phyloP scores from a whole-genome alignment of 2,888 invertebrate genomes.

The Amphimallon solstitiale region DNA sequence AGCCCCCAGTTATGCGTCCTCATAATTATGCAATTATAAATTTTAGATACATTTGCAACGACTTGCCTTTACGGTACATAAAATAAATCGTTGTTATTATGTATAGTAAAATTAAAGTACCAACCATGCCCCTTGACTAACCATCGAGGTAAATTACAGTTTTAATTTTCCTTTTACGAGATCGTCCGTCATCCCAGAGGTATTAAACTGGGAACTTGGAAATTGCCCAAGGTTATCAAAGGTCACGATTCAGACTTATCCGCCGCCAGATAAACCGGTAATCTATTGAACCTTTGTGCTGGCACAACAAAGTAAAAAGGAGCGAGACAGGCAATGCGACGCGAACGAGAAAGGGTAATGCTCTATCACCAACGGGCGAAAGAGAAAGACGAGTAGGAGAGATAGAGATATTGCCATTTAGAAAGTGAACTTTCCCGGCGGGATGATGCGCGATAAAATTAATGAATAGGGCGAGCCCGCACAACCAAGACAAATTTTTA shows the following conservation, averaged over 20 bases:
- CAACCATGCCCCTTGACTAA: constrained; percentile 20
- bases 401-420: constrained; percentile 26
- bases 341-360: constrained; percentile 19
- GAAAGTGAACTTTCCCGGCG: constrained; percentile 33
- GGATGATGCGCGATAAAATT: constrained; percentile 33
- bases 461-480: constrained; percentile 32
- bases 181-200: constrained; percentile 31
- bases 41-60: no score
- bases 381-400: constrained; percentile 2
- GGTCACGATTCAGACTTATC: constrained; percentile 35
- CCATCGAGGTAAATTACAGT: constrained; percentile 20
- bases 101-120: constrained; percentile 4
- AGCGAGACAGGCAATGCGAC: constrained; percentile 10
- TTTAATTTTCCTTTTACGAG: constrained; percentile 30
- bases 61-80: no score
- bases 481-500: constrained; percentile 32
- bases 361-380: constrained; percentile 10
- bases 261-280: constrained; percentile 34
- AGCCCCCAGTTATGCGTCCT: no score
- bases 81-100: no score
- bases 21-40: no score
- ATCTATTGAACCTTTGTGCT: constrained; percentile 33
- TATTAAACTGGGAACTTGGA: constrained; percentile 33
- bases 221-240: constrained; percentile 39
- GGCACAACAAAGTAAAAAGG: constrained; percentile 31